Percentiles rank a stretch among this genome's conserved stretches.
These are phyloP conservation scores for Lathamus discolor DNA, from an alignment of 2,113 vertebrate species.

Conservation along the genomic window DNA sequence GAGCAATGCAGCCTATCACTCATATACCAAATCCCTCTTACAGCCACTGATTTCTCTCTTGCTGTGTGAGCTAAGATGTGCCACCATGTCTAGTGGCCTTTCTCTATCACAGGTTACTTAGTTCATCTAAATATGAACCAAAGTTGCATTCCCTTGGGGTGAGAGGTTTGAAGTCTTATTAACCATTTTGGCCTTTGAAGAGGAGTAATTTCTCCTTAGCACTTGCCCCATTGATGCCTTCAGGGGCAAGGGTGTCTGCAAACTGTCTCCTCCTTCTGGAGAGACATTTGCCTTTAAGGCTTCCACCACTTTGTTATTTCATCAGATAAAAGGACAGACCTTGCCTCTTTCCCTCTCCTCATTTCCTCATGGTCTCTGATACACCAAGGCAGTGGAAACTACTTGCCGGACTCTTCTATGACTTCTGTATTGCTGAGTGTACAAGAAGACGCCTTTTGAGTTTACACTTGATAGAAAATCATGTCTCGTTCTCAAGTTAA, in stretches of 20 bases:
- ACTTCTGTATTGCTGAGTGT: neutral
- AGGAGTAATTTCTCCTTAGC: neutral
- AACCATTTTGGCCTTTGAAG: neutral
- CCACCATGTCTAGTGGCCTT: neutral
- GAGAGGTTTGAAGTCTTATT: neutral
- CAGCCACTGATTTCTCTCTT: neutral
- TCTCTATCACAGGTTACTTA: neutral
- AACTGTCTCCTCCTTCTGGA: neutral
- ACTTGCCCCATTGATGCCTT: neutral
- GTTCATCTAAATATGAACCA: neutral
- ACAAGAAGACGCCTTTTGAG: neutral
- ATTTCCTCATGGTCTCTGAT: neutral
- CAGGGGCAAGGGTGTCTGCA: neutral
- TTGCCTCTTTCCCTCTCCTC: neutral
- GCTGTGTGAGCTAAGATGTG: neutral
- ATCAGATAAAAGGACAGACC: neutral
- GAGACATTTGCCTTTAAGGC: neutral
- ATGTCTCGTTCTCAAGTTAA: conserved; percentile 11
- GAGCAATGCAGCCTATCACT: neutral
- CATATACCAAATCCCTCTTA: neutral
- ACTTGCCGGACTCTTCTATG: neutral
- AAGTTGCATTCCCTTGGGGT: neutral
- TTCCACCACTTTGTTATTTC: neutral
- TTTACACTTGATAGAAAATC: conserved; percentile 34
- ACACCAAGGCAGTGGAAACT: neutral